Evolutionary conservation across 1,140 invertebrate genomes (phyloP).

Genomic region (Berghia stephanieae): DNA sequence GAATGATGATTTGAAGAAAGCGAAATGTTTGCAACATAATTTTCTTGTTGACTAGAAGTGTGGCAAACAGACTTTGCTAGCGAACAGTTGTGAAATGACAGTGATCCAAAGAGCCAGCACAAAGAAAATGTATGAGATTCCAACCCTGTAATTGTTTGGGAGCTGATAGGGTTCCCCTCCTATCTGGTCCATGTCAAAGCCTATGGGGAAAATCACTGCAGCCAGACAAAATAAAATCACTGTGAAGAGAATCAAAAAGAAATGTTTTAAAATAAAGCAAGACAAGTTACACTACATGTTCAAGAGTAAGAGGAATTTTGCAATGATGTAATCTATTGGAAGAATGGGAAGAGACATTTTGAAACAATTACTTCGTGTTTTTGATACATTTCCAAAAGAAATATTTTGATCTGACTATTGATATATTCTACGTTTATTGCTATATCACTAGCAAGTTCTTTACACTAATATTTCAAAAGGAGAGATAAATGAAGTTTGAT

Average conservation of each 20-base stretch:
- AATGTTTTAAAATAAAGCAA: not conserved
- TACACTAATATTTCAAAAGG: no score
- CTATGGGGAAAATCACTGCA: constrained; percentile 95
- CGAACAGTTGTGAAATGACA: constrained; percentile 94
- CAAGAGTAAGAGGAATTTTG: no score
- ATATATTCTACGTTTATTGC: no score
- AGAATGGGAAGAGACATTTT: no score
- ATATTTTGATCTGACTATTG: no score
- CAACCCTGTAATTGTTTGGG: constrained; percentile 94
- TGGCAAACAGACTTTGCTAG: constrained; percentile 95
- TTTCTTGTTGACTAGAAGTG: constrained; percentile 71
- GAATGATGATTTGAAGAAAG: no score
- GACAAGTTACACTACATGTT: not conserved
- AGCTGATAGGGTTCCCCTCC: constrained; percentile 94
- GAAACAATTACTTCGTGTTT: no score
- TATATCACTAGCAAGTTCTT: no score
- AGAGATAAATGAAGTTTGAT: no score
- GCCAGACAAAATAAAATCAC: constrained; percentile 96
- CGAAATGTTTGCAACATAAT: no score
- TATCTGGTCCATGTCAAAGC: constrained; percentile 94
- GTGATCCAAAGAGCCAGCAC: constrained; percentile 95
- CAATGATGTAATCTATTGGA: no score
- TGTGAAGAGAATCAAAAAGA: constrained; percentile 69
- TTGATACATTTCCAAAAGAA: no score
- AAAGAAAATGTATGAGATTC: constrained; percentile 94